Base-by-base conservation (phyloP, 35 echinoderm and acorn worm genomes). In the Apostichopus parvimensis region DNA sequence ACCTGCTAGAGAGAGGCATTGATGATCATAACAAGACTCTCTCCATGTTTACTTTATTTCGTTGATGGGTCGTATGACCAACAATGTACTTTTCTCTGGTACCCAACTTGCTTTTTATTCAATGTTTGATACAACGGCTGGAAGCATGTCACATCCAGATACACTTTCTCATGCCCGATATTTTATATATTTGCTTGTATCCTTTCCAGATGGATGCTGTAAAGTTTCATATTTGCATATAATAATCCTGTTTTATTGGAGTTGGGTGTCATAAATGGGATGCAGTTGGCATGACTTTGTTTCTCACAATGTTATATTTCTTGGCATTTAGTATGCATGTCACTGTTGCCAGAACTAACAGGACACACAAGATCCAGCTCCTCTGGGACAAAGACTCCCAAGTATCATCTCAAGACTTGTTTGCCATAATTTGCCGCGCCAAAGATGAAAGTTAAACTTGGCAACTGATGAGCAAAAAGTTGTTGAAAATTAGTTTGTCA, bases 171-270 rank as follows among this genome's bases (percentile, higher is more conserved):
- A 68, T 68, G 14, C 21, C n/a, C n/a, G 71, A 75, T 22, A 7
- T 75, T 75, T 75, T 75, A n/a, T 84, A 6, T 84, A 58, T 59
- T 84, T 59, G 81, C 81, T 84, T 59, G 21, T 55, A 58, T 15
- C 81, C 56, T 59, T 7, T 22, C 53, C 81, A 84, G 53, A 84
- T 84, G 81, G 81, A 84, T 84, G 52, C 57, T 59, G 55, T 84
- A 84, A 84, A 84, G 54, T 60, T 84, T 84, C 81, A 84, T 84
- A 84, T 84, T 84, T 84, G 81, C 81, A 59, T 84, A 84, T 84
- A 84, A 84, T 84, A 84, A 84, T 84, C 22, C 15, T n/a, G 54
- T 84, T 84, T 75, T 84, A 84, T 84, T 84, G 56, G 57, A 58
- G 81, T 5, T 84, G 55, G 13, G 55, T 84, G 81, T 84, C 15